Conservation (phyloP, 2,113 vertebrate species). For the Sturnus vulgaris region DNA sequence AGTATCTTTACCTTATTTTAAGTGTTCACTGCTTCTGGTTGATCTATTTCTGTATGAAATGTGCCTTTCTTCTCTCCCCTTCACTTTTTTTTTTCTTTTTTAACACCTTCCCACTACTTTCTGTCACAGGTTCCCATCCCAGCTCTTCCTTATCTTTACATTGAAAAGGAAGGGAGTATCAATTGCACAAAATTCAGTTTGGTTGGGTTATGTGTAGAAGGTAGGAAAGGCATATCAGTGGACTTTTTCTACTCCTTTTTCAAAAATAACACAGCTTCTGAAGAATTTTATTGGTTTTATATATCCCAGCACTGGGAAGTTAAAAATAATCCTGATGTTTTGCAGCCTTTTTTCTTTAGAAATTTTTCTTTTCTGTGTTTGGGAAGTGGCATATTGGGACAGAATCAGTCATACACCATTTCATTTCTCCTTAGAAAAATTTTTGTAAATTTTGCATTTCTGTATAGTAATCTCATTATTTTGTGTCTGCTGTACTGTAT, state of each 20-base stretch:
- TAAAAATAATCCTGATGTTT: not conserved
- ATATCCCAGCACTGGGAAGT: not conserved
- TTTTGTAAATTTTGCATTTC: not conserved
- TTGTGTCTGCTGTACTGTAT: not conserved
- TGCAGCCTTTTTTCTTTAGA: not conserved
- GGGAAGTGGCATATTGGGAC: not conserved
- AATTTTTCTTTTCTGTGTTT: not conserved
- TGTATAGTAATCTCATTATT: not conserved
- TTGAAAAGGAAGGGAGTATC: not conserved
- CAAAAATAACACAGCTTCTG: not conserved
- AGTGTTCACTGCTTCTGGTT: not conserved
- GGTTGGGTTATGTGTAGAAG: not conserved
- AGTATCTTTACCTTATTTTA: not conserved
- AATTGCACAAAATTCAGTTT: not conserved
- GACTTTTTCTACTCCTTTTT: not conserved
- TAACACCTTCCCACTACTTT: not conserved
- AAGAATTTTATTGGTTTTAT: not conserved
- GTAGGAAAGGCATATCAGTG: not conserved
- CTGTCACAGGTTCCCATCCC: not conserved
- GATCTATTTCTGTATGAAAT: not conserved
- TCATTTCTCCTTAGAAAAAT: not conserved
- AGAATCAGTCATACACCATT: not conserved
- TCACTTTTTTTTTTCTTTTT: not conserved
- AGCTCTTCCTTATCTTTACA: not conserved
- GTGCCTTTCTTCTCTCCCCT: not conserved